A percentile compares a stretch with the other conserved stretches of the same genome.
Conservation (phyloP, 1,140 invertebrate species). For the Drosophila pandora region DNA sequence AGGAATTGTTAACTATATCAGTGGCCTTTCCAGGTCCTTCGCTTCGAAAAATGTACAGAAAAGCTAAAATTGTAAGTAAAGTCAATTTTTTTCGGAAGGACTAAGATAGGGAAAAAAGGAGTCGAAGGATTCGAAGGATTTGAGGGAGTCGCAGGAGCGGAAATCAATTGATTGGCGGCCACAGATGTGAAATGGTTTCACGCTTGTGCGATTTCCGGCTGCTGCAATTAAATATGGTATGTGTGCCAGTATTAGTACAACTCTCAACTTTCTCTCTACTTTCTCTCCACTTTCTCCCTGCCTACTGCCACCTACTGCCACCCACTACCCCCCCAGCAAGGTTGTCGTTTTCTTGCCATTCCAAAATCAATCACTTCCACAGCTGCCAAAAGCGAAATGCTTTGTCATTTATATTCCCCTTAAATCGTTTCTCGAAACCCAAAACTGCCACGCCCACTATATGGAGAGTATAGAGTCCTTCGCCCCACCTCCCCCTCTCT, state of each 20-base stretch:
- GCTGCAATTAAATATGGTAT: constrained; percentile 50
- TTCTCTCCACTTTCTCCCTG: constrained; percentile 1
- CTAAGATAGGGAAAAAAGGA: background rate
- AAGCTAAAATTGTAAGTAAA: background rate
- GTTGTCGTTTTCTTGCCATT: constrained; percentile 20
- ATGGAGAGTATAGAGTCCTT: background rate
- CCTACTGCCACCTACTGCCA: too few relatives aligned
- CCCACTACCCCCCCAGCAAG: background rate
- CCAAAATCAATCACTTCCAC: constrained; percentile 72
- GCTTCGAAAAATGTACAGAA: background rate
- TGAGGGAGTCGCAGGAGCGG: constrained; percentile 15
- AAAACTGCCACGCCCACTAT: constrained; percentile 2
- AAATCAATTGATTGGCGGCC: constrained; percentile 46
- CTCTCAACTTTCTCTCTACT: constrained; percentile 3
- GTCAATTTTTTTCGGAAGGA: too few relatives aligned
- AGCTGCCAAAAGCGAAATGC: constrained; percentile 70
- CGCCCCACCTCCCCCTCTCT: too few relatives aligned
- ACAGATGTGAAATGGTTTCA: constrained; percentile 24
- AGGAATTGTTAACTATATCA: background rate
- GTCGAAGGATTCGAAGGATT: background rate
- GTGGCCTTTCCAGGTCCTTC: background rate
- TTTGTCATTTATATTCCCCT: constrained; percentile 68
- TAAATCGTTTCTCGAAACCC: constrained; percentile 46
- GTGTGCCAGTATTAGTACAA: constrained; percentile 2
- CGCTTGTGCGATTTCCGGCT: constrained; percentile 35